Conservation (phyloP, 2,113 vertebrate species). For the Mesitornis unicolor region DNA sequence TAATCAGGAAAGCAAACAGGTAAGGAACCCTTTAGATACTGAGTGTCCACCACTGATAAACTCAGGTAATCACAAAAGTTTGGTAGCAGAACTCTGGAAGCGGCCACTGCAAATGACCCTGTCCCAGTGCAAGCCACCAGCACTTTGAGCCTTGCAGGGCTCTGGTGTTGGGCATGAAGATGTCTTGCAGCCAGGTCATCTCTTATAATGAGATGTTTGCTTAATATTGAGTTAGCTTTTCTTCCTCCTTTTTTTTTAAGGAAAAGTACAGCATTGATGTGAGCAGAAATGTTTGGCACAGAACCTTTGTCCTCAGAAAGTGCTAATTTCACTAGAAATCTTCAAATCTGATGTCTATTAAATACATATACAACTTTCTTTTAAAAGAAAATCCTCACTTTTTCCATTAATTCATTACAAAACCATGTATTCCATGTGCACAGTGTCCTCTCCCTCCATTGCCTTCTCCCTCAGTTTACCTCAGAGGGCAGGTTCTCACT, state of each 20-base stretch:
- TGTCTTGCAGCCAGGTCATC: no score
- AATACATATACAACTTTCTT: neutral
- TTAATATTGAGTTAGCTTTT: accelerated
- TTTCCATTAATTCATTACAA: neutral
- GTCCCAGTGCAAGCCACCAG: accelerated
- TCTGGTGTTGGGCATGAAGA: accelerated
- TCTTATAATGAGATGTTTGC: neutral
- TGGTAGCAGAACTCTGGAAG: neutral
- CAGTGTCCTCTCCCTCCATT: no score
- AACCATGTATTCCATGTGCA: neutral
- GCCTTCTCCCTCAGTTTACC: neutral
- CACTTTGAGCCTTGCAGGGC: neutral
- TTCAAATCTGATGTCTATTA: neutral
- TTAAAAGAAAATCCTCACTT: neutral
- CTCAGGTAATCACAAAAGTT: neutral
- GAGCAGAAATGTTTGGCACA: neutral
- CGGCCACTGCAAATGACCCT: neutral
- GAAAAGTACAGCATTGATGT: neutral
- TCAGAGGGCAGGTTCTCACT: neutral
- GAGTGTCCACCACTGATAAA: no score
- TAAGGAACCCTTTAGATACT: neutral
- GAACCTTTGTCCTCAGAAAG: neutral
- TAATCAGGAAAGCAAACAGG: neutral
- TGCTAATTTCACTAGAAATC: neutral
- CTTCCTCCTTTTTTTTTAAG: neutral